Conservation (phyloP, 1,140 invertebrate genomes). For the Cotesia vestalis region DNA sequence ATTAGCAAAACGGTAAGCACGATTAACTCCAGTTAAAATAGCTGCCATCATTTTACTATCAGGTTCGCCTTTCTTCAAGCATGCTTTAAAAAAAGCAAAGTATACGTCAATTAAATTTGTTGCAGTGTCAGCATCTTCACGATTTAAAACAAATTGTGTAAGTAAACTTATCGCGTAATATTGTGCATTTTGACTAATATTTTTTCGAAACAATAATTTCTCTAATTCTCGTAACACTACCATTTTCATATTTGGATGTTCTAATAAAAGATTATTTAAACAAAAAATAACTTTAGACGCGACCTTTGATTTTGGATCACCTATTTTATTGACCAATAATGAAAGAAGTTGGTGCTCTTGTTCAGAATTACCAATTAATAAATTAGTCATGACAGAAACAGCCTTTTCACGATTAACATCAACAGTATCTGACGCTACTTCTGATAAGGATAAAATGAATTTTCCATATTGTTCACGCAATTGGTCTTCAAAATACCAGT, state of each 20-base stretch:
- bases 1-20: conserved; percentile 84
- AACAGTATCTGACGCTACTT: conserved; percentile 73
- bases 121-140: conserved; percentile 80
- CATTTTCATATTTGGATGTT: conserved; percentile 92
- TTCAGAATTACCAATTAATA: conserved; percentile 86
- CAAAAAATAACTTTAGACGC: conserved; percentile 88
- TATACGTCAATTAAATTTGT: conserved; percentile 88
- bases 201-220: conserved; percentile 86
- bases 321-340: conserved; percentile 92
- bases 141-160: conserved; percentile 79
- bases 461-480: conserved; percentile 80
- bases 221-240: conserved; percentile 90
- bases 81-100: conserved; percentile 94
- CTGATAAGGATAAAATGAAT: conserved; percentile 74
- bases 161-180: conserved; percentile 95
- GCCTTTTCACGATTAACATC: conserved; percentile 86
- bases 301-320: conserved; percentile 89
- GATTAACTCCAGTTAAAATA: conserved; percentile 87
- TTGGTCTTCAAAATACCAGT: conserved; percentile 85
- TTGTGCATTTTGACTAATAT: conserved; percentile 85
- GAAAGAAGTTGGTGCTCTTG: conserved; percentile 87
- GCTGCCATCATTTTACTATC: conserved; percentile 92
- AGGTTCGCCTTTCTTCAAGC: conserved; percentile 89
- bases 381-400: conserved; percentile 78
- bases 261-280: conserved; percentile 82